Conservation (phyloP, 2,888 invertebrate species). For the Chironomus riparius region DNA sequence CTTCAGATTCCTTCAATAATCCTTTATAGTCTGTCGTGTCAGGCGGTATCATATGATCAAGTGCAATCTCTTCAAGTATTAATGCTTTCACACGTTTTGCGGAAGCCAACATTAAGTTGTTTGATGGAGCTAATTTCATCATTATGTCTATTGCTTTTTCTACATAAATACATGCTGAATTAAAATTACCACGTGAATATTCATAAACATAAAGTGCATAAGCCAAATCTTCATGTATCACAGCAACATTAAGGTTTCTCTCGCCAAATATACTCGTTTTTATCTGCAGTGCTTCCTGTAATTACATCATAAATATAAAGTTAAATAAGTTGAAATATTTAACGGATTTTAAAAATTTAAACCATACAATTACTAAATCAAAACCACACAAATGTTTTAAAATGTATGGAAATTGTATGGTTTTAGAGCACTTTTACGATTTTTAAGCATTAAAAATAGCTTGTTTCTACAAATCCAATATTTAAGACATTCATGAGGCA, state of each 20-base stretch:
- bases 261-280: conserved; percentile 71
- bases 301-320: conserved; percentile 19
- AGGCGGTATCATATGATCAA: conserved; percentile 56
- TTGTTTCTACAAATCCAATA: too few relatives aligned
- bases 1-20: conserved; percentile 69
- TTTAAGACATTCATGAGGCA: neutral
- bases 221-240: conserved; percentile 84
- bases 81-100: conserved; percentile 87
- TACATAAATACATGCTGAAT: conserved; percentile 71
- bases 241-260: conserved; percentile 78
- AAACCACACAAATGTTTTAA: too few relatives aligned
- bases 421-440: too few relatives aligned
- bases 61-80: conserved; percentile 86
- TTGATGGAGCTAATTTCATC: conserved; percentile 65
- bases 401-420: too few relatives aligned
- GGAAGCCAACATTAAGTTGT: conserved; percentile 79
- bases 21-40: conserved; percentile 43
- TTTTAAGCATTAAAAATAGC: too few relatives aligned
- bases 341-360: neutral
- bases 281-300: conserved; percentile 60
- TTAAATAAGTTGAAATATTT: too few relatives aligned
- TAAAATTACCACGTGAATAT: conserved; percentile 80
- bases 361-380: too few relatives aligned
- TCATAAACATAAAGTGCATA: conserved; percentile 89
- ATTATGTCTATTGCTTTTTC: conserved; percentile 75